phyloP scores from a whole-genome alignment of 2,888 invertebrate genomes.

The Noctuana brunneofusca region DNA sequence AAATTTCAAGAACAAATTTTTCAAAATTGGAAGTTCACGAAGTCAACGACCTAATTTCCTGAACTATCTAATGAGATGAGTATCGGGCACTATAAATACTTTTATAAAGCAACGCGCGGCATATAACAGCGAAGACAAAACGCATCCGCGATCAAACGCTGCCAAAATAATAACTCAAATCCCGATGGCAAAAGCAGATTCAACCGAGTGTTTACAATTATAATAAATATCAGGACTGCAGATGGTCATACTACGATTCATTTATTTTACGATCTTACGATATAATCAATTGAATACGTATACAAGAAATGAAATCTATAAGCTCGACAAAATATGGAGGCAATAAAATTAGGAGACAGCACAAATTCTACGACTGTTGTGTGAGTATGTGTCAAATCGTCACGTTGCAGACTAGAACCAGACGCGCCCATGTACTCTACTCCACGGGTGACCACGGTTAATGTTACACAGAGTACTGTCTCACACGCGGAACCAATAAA shows the following conservation, averaged over 20 bases:
- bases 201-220: conserved; percentile 49
- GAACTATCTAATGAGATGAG: conserved; percentile 63
- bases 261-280: conserved; percentile 44
- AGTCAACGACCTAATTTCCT: conserved; percentile 72
- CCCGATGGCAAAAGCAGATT: conserved; percentile 46
- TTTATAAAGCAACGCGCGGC: conserved; percentile 55
- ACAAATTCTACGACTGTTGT: conserved; percentile 5
- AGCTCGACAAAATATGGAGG: conserved; percentile 6
- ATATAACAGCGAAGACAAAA: conserved; percentile 63
- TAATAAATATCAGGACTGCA: conserved; percentile 44
- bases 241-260: conserved; percentile 31
- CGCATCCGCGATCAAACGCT: conserved; percentile 68
- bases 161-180: conserved; percentile 70
- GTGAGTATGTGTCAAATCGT: conserved; percentile 47
- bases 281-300: conserved; percentile 24
- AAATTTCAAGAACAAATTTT: conserved; percentile 2
- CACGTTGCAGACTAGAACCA: conserved; percentile 51
- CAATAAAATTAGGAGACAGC: conserved; percentile 4
- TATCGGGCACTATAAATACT: conserved; percentile 70
- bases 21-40: conserved; percentile 51
- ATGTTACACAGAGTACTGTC: conserved; percentile 38
- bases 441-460: too few relatives aligned
- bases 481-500: conserved; percentile 39
- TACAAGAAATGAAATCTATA: conserved; percentile 13
- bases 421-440: conserved; percentile 46